Evolutionary conservation across 1,140 invertebrate species (phyloP).

Genomic region (Polypedilum vanderplanki): DNA sequence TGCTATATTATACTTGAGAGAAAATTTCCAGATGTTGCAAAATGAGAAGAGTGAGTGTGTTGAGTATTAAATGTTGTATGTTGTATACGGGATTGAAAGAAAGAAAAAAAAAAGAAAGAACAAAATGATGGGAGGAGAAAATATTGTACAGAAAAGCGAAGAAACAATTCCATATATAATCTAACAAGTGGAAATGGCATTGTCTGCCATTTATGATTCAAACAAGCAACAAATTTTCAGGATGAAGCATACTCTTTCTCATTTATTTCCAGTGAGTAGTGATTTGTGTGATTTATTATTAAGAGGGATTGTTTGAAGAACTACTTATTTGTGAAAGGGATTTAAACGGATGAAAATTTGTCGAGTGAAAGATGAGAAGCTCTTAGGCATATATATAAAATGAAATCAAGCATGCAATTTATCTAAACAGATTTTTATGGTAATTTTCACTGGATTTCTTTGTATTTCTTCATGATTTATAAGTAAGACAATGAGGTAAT

Average conservation of each 20-base stretch:
- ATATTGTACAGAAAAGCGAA: no score
- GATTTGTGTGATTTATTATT: no score
- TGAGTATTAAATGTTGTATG: conserved; percentile 19
- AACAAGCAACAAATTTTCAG: conserved; percentile 7
- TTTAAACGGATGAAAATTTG: neutral
- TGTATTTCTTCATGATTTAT: no score
- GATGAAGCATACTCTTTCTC: neutral
- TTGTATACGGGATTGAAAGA: neutral
- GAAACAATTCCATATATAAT: neutral
- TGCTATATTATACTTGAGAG: conserved; percentile 1
- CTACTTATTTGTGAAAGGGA: neutral
- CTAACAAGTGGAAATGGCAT: conserved; percentile 16
- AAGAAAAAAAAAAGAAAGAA: neutral
- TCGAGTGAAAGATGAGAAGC: no score
- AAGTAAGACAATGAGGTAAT: neutral
- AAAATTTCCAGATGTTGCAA: conserved; percentile 23
- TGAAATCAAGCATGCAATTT: no score
- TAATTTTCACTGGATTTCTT: no score
- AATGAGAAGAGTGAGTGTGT: neutral
- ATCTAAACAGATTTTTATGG: no score
- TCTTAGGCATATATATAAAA: no score
- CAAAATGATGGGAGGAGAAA: neutral
- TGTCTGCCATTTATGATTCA: conserved; percentile 12
- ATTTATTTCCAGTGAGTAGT: neutral
- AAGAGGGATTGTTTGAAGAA: no score